These are phyloP conservation scores for Disparrhopalites patrizii DNA, from an alignment of 2,888 invertebrate species.

Conservation along the genomic window DNA sequence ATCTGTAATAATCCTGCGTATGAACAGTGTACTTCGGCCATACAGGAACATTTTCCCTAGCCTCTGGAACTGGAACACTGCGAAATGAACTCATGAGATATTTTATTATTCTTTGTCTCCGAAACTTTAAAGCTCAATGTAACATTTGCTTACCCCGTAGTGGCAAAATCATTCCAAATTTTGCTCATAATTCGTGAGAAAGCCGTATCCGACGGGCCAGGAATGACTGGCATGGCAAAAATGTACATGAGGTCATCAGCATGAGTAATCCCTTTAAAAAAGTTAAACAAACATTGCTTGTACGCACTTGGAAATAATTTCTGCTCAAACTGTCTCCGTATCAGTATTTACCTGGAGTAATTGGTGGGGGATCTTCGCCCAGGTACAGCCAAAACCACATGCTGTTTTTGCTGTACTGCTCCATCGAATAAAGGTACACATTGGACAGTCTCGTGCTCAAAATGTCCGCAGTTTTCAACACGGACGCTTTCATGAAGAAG, in stretches of 20 bases:
- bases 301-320: no score
- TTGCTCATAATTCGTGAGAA: constrained; percentile 24
- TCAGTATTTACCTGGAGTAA: constrained; percentile 26
- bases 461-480: constrained; percentile 40
- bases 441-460: constrained; percentile 30
- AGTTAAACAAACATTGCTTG: no score
- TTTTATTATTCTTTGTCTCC: not conserved
- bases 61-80: constrained; percentile 36
- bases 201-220: constrained; percentile 16
- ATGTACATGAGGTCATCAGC: constrained; percentile 43
- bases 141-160: constrained; percentile 21
- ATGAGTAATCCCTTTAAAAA: constrained; percentile 32
- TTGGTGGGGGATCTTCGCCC: constrained; percentile 31
- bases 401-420: constrained; percentile 31
- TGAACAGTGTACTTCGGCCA: constrained; percentile 34
- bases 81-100: not conserved
- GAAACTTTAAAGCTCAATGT: no score
- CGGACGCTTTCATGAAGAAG: constrained; percentile 43
- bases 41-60: constrained; percentile 22
- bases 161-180: constrained; percentile 29
- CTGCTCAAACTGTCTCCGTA: not conserved
- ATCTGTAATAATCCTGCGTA: constrained; percentile 10
- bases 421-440: constrained; percentile 44
- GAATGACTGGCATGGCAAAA: constrained; percentile 23
- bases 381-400: constrained; percentile 27